Conservation (phyloP, 53 echinoderm and acorn worm species). For the Luidia sarsii region DNA sequence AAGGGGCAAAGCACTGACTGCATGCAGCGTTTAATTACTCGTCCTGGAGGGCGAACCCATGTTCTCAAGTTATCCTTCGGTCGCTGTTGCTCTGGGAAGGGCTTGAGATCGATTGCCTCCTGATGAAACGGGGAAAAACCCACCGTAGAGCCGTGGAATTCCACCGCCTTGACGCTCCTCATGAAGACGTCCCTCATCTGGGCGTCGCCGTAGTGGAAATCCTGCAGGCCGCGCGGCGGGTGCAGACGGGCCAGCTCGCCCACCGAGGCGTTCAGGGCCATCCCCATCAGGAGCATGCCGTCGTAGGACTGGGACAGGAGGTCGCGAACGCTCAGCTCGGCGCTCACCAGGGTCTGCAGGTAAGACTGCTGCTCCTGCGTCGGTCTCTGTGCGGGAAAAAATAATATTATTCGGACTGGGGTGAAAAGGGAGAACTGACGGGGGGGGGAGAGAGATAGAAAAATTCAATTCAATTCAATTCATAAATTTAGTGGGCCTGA, state of each 20-base stretch:
- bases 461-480: no score
- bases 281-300: conserved; percentile 54
- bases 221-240: conserved; percentile 36
- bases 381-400: conserved; percentile 25
- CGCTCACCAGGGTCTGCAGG: conserved; percentile 29
- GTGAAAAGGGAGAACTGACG: no score
- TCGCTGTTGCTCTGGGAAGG: no score
- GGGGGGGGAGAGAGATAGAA: no score
- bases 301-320: conserved; percentile 61
- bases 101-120: no score
- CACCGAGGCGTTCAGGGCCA: conserved; percentile 62
- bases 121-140: no score
- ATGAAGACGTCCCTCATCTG: conserved; percentile 52
- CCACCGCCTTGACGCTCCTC: conserved; percentile 9
- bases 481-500: no score
- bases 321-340: conserved; percentile 19
- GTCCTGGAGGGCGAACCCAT: no score
- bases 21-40: no score
- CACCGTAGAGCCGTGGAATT: conserved; percentile 67
- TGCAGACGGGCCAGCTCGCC: conserved; percentile 16
- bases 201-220: conserved; percentile 26
- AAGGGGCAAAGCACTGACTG: no score
- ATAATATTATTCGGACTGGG: no score
- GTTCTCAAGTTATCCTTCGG: no score
- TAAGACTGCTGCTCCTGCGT: conserved; percentile 44